Base-by-base conservation (phyloP, 2,888 invertebrate genomes). In the Tetheella fluctuosa region DNA sequence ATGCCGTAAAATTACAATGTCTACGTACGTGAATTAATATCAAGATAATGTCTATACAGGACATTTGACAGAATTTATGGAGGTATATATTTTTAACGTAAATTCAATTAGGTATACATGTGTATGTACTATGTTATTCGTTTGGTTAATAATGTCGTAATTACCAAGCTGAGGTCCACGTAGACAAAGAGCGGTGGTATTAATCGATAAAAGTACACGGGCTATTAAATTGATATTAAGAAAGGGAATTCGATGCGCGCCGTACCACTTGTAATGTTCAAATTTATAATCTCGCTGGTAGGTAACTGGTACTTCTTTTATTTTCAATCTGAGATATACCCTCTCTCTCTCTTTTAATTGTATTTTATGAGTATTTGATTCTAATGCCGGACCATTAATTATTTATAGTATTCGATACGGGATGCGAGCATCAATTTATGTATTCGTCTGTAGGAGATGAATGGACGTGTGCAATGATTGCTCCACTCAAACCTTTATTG, bases 301-400 rank as follows among this genome's bases (percentile, higher is more conserved):
- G 91, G 91, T 91, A 91, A 87, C 84, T 85, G 80, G 76, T 76
- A 79, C 70, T 84, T 90, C 85, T 89, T 90, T 91, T 90, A 88
- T 91, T 91, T 91, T 90, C 79, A 81, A 85, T 86, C 88, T 79
- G 82, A 88, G 84, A 86, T 89, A 85, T 88, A 84, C 83, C 84
- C 85, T 89, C 88, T 90, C 86, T 89, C 84, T 89, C 84, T 83
- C 89, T 90, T 91, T 92, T 92, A 91, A 93, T 93, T 93, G 92
- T 93, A 91, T 93, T 93, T 93, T 92, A 92, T 92, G 92, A 90
- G 91, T 90, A 90, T 93, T 92, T 92, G 93, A 93, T 93, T 93
- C 92, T 92, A 92, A 93, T 93, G 86, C 86, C 76, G 83, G 86
- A 81, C 90, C 90, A 92, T 93, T 92, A 91, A 91, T 92, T 91